Evolutionary conservation across 2,888 invertebrate species (phyloP).

Genomic region (Penaeus monodon): DNA sequence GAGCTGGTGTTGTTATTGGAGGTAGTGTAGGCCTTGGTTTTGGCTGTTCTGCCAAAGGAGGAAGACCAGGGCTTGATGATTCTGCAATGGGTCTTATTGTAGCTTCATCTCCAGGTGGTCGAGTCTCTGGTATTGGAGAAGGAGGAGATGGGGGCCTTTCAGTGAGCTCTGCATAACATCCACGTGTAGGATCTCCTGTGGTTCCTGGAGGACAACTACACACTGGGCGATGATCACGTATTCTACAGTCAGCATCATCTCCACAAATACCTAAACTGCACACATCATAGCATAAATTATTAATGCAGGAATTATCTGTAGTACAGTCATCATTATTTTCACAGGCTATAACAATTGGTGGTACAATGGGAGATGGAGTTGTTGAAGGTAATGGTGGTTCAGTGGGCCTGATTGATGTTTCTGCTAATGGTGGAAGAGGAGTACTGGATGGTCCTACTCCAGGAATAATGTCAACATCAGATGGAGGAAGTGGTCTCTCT

Average conservation of each 20-base stretch:
- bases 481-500: neutral
- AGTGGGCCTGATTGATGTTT: neutral
- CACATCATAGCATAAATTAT: constrained; percentile 81
- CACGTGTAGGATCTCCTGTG: too few relatives aligned
- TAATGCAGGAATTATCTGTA: constrained; percentile 80
- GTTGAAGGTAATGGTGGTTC: constrained; percentile 18
- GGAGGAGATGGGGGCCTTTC: too few relatives aligned
- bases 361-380: constrained; percentile 35
- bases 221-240: constrained; percentile 76
- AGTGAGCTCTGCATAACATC: too few relatives aligned
- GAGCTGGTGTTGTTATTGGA: constrained; percentile 68
- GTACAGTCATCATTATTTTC: constrained; percentile 67
- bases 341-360: constrained; percentile 68
- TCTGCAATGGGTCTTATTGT: constrained; percentile 18
- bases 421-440: constrained; percentile 30
- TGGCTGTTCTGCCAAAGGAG: constrained; percentile 26
- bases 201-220: constrained; percentile 80
- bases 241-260: constrained; percentile 82
- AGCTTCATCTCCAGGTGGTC: neutral
- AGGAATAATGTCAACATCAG: constrained; percentile 5
- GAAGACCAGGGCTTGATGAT: constrained; percentile 19
- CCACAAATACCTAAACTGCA: constrained; percentile 79
- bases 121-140: constrained; percentile 20
- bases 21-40: constrained; percentile 25
- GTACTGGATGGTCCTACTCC: constrained; percentile 10